Conservation (phyloP, 2,797 vertebrate species). For the Moxostoma hubbsi region DNA sequence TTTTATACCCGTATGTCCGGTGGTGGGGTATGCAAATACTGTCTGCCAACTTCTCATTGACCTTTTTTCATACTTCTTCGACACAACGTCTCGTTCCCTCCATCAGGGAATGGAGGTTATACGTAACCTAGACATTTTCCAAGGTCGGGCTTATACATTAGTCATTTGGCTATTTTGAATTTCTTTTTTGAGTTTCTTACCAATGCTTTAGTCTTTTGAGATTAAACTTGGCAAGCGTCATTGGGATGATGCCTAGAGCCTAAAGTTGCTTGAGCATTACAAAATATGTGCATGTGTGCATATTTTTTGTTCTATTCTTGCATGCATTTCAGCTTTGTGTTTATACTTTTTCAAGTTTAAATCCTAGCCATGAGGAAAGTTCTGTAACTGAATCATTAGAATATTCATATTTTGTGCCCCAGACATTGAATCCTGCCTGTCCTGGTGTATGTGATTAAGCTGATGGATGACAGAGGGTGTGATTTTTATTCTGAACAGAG, state of each 20-base stretch:
- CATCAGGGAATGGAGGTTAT: no score
- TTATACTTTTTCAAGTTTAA: conserved; percentile 5
- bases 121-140: background rate
- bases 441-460: conserved; percentile 54
- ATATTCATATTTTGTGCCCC: conserved; percentile 55
- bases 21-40: no score
- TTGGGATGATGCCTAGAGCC: background rate
- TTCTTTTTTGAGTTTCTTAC: background rate
- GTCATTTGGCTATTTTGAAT: background rate
- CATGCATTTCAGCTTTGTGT: background rate
- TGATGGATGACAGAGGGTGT: conserved; percentile 50
- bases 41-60: no score
- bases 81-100: no score
- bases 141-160: background rate
- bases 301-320: conserved; percentile 15
- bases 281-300: conserved; percentile 2
- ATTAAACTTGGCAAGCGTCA: background rate
- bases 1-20: no score
- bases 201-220: background rate
- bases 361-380: conserved; percentile 44
- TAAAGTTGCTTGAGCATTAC: background rate
- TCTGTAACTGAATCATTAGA: conserved; percentile 53
- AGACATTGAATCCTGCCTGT: conserved; percentile 29
- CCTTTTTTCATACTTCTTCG: no score
- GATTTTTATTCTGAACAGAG: conserved; percentile 46